Percentiles rank a stretch among this genome's conserved stretches.
Conservation (phyloP, 2,797 vertebrate species). For the Diceros bicornis region DNA sequence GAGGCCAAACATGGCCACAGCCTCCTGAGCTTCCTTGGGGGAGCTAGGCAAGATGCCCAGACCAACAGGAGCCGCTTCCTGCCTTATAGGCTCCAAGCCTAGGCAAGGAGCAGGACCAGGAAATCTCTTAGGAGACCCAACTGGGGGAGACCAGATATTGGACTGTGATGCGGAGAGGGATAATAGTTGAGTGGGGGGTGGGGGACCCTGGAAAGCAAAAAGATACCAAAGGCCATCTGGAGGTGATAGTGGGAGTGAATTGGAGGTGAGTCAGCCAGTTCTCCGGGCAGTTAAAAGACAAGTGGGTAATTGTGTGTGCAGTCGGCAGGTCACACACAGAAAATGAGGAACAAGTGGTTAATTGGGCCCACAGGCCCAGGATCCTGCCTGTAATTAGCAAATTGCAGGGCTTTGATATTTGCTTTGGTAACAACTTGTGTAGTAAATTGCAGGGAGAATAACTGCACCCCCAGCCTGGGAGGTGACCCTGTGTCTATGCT, state of each 20-base stretch:
- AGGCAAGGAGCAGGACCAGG: slow-evolving; percentile 24
- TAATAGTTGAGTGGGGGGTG: neutral
- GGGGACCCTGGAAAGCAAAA: slow-evolving; percentile 70
- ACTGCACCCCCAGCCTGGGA: slow-evolving; percentile 74
- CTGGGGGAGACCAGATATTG: neutral
- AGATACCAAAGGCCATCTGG: slow-evolving; percentile 70
- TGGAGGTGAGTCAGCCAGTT: slow-evolving; percentile 79
- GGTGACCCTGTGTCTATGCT: slow-evolving; percentile 41
- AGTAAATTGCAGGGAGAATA: slow-evolving; percentile 79
- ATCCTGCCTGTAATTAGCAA: slow-evolving; percentile 84
- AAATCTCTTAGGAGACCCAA: neutral
- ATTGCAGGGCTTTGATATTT: slow-evolving; percentile 84
- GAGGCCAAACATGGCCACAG: slow-evolving; percentile 19
- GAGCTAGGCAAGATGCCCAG: slow-evolving; percentile 67
- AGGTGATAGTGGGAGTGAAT: slow-evolving; percentile 72
- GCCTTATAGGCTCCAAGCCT: neutral
- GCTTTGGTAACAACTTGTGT: slow-evolving; percentile 80
- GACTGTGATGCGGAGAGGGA: slow-evolving; percentile 30
- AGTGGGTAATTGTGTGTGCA: slow-evolving; percentile 82
- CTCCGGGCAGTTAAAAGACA: slow-evolving; percentile 79
- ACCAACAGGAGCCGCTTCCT: slow-evolving; percentile 46
- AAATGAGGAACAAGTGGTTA: slow-evolving; percentile 84
- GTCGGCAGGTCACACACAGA: slow-evolving; percentile 67
- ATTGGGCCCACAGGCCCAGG: slow-evolving; percentile 83
- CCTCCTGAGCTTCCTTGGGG: slow-evolving; percentile 45